Evolutionary conservation across 1,140 invertebrate genomes (phyloP), one percentile per base, ranked within the genome.

Genomic region (Onthophagus taurus): DNA sequence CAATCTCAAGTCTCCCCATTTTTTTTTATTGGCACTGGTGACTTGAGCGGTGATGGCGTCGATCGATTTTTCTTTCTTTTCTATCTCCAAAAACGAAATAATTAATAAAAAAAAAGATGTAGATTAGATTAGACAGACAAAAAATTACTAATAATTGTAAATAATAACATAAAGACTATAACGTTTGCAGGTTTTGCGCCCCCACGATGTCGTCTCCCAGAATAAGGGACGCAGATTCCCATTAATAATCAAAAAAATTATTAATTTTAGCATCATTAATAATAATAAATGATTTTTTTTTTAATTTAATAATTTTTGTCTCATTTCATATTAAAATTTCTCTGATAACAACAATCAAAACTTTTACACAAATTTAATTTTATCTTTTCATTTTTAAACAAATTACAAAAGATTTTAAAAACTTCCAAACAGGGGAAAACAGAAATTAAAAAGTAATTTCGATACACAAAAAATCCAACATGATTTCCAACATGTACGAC

Each of bases 141-240:
- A 38, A 29, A 50, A 44, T 48, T 39, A 41, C 47, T 42, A 18
- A 41, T 17, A 41, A 41, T 41, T 26, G 29, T 24, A 41, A 26
- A 41, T 16, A 24, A 23, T 41, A 41, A 26, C 38, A 41, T 21
- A 37, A 37, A 41, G 38, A 41, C 38, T 41, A 41, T 41, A 41
- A 41, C 38, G n/a, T n/a, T 24, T 41, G 38, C 48, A 50, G 47
- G 49, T 43, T n/a, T n/a, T 41, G 48, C 46, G 49, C 69, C 71
- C 69, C 69, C 67, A 68, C 51, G 59, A 59, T 67, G 64, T 65
- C 61, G 57, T 64, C 67, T 67, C 67, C n/a, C 66, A 68, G 66
- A 68, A 67, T 65, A 59, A 67, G 64, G 66, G 67, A 58, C 55
- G 52, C 55, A 47, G 38, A 38, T 37, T 23, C 34, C 31, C 17